These are phyloP conservation scores for Galerucella calmariensis DNA, from an alignment of 2,888 invertebrate species.

Conservation along the genomic window DNA sequence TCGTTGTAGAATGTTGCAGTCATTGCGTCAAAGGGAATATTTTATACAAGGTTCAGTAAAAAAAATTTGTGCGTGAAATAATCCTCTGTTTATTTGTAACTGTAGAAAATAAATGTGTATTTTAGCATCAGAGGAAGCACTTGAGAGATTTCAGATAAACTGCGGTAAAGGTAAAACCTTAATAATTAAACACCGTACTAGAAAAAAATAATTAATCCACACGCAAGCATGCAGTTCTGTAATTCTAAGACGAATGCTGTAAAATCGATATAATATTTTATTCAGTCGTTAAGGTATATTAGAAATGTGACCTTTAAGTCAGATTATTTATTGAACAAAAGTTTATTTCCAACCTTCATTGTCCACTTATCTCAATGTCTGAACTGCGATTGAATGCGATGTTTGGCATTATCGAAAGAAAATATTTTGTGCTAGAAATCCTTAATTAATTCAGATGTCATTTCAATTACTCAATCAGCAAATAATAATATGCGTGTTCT, in stretches of 20 bases:
- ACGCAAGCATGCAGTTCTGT: slow-evolving; percentile 1
- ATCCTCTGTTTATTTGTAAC: background rate
- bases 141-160: background rate
- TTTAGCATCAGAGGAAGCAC: background rate
- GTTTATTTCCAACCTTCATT: background rate
- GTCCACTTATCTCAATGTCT: background rate
- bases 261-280: slow-evolving; percentile 45
- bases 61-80: background rate
- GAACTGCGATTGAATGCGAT: background rate
- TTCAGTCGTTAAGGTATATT: slow-evolving; percentile 44
- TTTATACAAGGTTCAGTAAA: no score
- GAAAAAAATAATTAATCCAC: slow-evolving; percentile 6
- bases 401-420: no score
- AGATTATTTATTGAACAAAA: slow-evolving; percentile 37
- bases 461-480: background rate
- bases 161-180: background rate
- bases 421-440: no score
- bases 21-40: background rate
- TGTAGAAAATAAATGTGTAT: background rate
- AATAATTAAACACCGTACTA: slow-evolving; percentile 3
- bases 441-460: background rate
- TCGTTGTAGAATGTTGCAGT: background rate
- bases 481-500: background rate
- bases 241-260: slow-evolving; percentile 3
- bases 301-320: slow-evolving; percentile 37